A percentile compares a stretch with the other conserved stretches of the same genome.
Evolutionary conservation across 1,140 invertebrate genomes (phyloP).

Genomic region (Dufourea novaeangliae): DNA sequence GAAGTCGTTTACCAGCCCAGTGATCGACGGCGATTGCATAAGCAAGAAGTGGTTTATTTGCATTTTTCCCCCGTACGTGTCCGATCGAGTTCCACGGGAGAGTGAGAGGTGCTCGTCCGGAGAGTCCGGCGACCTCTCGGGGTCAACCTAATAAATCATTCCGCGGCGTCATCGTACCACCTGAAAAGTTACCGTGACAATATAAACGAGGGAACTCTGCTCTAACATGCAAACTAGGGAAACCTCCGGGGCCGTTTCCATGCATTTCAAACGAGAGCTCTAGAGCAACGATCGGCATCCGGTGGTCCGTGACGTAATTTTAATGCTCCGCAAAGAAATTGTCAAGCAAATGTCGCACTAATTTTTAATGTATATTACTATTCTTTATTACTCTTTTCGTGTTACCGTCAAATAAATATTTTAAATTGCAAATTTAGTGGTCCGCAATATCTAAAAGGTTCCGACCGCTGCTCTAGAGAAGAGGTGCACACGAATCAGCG

Average conservation of each 20-base stretch:
- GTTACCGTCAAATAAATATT: too few relatives aligned
- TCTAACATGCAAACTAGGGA: constrained; percentile 8
- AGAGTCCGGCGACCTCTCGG: constrained; percentile 2
- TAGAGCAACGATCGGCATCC: not conserved
- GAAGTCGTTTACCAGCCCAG: not conserved
- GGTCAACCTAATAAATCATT: constrained; percentile 19
- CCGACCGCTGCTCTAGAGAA: too few relatives aligned
- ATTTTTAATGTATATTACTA: too few relatives aligned
- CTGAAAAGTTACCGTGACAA: constrained; percentile 8
- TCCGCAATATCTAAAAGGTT: too few relatives aligned
- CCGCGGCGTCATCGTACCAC: too few relatives aligned
- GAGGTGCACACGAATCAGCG: too few relatives aligned
- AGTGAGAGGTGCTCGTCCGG: too few relatives aligned
- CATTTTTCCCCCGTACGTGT: not conserved
- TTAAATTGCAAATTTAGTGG: too few relatives aligned
- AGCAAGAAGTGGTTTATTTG: not conserved
- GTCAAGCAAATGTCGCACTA: too few relatives aligned
- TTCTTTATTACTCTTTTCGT: too few relatives aligned
- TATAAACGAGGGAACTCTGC: not conserved
- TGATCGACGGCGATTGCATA: not conserved
- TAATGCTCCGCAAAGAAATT: too few relatives aligned
- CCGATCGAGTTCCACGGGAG: not conserved
- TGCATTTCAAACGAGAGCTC: not conserved
- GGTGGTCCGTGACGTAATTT: too few relatives aligned
- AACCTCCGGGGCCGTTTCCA: constrained; percentile 1